Evolutionary conservation across 2,888 invertebrate genomes (phyloP).

Genomic region (Caenorhabditis imperialis): DNA sequence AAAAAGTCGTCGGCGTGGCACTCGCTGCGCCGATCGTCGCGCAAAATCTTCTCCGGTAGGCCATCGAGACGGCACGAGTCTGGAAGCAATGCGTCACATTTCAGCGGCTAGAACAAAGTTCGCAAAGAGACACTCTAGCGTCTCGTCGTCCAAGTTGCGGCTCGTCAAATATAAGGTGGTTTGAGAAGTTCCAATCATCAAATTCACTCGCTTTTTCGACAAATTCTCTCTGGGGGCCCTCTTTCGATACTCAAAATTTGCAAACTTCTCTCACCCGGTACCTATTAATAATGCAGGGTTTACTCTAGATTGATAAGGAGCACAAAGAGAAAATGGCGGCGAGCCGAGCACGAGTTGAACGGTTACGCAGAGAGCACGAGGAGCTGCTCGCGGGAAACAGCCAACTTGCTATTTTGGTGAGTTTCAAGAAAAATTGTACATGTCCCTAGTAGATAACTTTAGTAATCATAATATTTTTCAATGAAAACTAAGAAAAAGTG

Average conservation of each 20-base stretch:
- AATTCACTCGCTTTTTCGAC: background rate
- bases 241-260: no score
- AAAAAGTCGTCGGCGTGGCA: conserved; percentile 18
- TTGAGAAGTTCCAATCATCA: conserved; percentile 2
- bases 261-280: background rate
- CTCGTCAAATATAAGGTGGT: conserved; percentile 50
- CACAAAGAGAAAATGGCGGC: conserved; percentile 22
- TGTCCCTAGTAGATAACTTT: no score
- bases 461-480: no score
- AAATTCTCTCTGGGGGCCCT: background rate
- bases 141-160: conserved; percentile 38
- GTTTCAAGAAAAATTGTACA: no score
- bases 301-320: conserved; percentile 49
- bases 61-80: background rate
- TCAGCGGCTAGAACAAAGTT: conserved; percentile 42
- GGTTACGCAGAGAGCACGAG: conserved; percentile 34
- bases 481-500: no score
- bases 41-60: conserved; percentile 34
- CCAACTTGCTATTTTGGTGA: conserved; percentile 47
- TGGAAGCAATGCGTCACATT: conserved; percentile 23
- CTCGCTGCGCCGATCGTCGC: conserved; percentile 27
- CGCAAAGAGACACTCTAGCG: conserved; percentile 31
- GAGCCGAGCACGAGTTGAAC: conserved; percentile 19
- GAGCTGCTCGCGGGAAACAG: conserved; percentile 41
- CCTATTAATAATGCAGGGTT: conserved; percentile 1